A percentile compares a stretch with the other conserved stretches of the same genome.
Conservation (phyloP, 2,797 vertebrate species). For the Artibeus jamaicensis region DNA sequence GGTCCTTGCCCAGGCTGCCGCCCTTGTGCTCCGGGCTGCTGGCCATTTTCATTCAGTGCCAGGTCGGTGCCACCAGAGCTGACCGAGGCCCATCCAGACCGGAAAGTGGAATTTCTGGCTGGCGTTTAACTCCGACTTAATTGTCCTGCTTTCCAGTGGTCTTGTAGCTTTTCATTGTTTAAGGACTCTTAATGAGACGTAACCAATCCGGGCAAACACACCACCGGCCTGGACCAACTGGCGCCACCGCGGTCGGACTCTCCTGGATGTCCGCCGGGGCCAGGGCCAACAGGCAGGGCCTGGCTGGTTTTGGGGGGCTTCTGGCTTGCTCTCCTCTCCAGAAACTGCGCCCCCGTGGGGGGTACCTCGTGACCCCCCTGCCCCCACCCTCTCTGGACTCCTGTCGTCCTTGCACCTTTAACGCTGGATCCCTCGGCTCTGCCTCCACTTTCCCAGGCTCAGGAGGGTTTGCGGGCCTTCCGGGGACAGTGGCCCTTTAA, state of each 20-base stretch:
- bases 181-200: slow-evolving; percentile 34
- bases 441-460: no score
- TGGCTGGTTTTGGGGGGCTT: fast-evolving
- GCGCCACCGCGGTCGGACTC: fast-evolving
- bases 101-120: slow-evolving; percentile 48
- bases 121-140: slow-evolving; percentile 51
- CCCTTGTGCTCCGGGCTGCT: no score
- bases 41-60: background rate
- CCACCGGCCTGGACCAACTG: background rate
- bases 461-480: background rate
- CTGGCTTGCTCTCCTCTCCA: background rate
- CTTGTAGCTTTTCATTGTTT: slow-evolving; percentile 44
- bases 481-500: no score
- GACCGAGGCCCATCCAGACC: background rate
- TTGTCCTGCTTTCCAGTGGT: slow-evolving; percentile 30
- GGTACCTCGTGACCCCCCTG: fast-evolving
- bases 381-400: background rate
- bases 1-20: fast-evolving
- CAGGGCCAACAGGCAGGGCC: fast-evolving
- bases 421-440: no score
- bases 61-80: background rate
- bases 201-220: slow-evolving; percentile 1
- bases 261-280: background rate
- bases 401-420: background rate
- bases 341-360: no score